Conservation (phyloP, 2,888 invertebrate species). For the Cephus pygmeus region DNA sequence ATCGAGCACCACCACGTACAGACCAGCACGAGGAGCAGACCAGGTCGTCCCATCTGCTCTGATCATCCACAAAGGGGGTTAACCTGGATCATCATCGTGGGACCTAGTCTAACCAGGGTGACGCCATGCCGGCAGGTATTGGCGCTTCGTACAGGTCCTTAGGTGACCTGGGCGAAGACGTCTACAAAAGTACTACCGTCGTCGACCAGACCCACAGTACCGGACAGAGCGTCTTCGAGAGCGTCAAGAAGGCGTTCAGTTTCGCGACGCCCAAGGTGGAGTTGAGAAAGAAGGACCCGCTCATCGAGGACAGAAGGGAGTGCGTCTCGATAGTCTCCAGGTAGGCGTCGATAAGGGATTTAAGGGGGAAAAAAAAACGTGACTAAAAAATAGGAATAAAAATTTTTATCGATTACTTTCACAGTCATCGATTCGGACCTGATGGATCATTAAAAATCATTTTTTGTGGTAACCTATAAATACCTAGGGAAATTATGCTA, state of each 20-base stretch:
- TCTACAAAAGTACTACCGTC: conserved; percentile 74
- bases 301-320: conserved; percentile 62
- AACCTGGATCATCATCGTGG: conserved; percentile 26
- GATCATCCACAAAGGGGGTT: not conserved
- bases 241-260: conserved; percentile 73
- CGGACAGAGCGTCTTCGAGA: conserved; percentile 70
- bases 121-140: conserved; percentile 73
- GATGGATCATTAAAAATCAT: not conserved
- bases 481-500: not conserved
- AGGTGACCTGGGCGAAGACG: conserved; percentile 69
- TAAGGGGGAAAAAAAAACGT: not conserved
- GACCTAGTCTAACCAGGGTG: conserved; percentile 10
- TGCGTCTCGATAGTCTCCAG: conserved; percentile 64
- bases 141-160: conserved; percentile 75
- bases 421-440: too few relatives aligned
- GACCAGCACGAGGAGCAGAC: not conserved
- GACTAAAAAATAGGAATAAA: not conserved
- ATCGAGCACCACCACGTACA: not conserved
- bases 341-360: conserved; percentile 44
- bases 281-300: conserved; percentile 60
- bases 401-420: too few relatives aligned
- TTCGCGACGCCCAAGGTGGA: conserved; percentile 66
- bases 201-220: conserved; percentile 68
- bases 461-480: not conserved
- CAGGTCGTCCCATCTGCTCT: not conserved